Percentiles rank a stretch among this genome's conserved stretches.
Conservation (phyloP, 2,113 vertebrate genomes). For the Dipodomys spectabilis region DNA sequence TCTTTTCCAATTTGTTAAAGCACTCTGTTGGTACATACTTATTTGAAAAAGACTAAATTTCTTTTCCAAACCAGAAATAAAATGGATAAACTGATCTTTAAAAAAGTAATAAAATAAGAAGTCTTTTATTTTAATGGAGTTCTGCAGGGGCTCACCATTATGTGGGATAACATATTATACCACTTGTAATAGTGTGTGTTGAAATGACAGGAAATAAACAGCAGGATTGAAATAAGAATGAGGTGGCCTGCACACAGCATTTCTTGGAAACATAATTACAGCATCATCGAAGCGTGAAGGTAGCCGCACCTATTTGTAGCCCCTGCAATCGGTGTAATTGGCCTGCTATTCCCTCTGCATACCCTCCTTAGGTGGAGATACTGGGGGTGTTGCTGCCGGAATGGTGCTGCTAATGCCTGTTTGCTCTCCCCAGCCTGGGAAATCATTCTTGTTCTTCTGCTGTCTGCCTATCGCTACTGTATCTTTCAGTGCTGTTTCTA, state of each 20-base stretch:
- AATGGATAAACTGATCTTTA: constrained; percentile 61
- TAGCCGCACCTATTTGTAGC: constrained; percentile 80
- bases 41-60: constrained; percentile 62
- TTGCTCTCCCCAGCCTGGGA: constrained; percentile 80
- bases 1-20: constrained; percentile 42
- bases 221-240: constrained; percentile 64
- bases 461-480: constrained; percentile 47
- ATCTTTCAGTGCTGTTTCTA: constrained; percentile 60
- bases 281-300: constrained; percentile 83
- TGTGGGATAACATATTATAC: constrained; percentile 11
- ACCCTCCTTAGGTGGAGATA: constrained; percentile 74
- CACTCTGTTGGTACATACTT: constrained; percentile 23
- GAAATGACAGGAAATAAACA: constrained; percentile 80
- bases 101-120: not conserved
- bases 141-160: constrained; percentile 4
- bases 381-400: constrained; percentile 78
- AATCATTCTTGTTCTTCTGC: constrained; percentile 70
- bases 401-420: constrained; percentile 80
- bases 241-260: constrained; percentile 57
- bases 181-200: constrained; percentile 33
- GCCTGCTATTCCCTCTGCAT: constrained; percentile 82
- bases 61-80: constrained; percentile 61
- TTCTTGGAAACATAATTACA: constrained; percentile 83
- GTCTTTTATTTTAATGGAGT: constrained; percentile 55
- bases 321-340: constrained; percentile 85